These are phyloP conservation scores for Sander lucioperca DNA, from an alignment of 2,113 vertebrate species.

Conservation along the genomic window DNA sequence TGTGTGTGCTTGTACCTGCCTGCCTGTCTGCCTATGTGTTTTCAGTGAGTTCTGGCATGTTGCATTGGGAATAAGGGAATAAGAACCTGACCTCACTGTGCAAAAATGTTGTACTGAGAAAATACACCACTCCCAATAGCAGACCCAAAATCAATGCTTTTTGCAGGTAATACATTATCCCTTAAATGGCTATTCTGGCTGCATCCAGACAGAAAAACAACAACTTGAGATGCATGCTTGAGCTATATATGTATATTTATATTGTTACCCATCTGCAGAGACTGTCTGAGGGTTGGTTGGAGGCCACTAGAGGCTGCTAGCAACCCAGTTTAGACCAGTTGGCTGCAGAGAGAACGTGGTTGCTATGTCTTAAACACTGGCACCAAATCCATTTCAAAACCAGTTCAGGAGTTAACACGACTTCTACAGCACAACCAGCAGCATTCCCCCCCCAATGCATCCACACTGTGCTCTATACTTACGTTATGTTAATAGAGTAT, in stretches of 20 bases:
- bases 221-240: slow-evolving; percentile 1
- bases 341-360: slow-evolving; percentile 23
- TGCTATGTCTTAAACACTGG: slow-evolving; percentile 29
- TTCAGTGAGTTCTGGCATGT: slow-evolving; percentile 53
- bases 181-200: slow-evolving; percentile 26
- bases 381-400: slow-evolving; percentile 43
- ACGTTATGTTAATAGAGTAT: slow-evolving; percentile 54
- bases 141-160: slow-evolving; percentile 50
- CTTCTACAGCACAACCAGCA: slow-evolving; percentile 6
- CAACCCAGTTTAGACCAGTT: slow-evolving; percentile 70
- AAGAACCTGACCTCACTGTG: slow-evolving; percentile 74
- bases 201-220: neutral
- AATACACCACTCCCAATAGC: slow-evolving; percentile 61
- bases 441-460: slow-evolving; percentile 11
- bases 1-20: slow-evolving; percentile 38
- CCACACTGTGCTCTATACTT: slow-evolving; percentile 31
- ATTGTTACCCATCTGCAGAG: slow-evolving; percentile 35
- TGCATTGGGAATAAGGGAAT: slow-evolving; percentile 74
- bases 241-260: neutral
- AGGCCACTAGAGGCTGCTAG: slow-evolving; percentile 81
- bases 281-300: slow-evolving; percentile 38
- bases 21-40: slow-evolving; percentile 41
- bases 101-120: slow-evolving; percentile 74
- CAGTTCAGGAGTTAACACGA: slow-evolving; percentile 33
- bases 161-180: slow-evolving; percentile 46